Evolutionary conservation across 2,113 vertebrate species (phyloP).

Genomic region (Micromys minutus): DNA sequence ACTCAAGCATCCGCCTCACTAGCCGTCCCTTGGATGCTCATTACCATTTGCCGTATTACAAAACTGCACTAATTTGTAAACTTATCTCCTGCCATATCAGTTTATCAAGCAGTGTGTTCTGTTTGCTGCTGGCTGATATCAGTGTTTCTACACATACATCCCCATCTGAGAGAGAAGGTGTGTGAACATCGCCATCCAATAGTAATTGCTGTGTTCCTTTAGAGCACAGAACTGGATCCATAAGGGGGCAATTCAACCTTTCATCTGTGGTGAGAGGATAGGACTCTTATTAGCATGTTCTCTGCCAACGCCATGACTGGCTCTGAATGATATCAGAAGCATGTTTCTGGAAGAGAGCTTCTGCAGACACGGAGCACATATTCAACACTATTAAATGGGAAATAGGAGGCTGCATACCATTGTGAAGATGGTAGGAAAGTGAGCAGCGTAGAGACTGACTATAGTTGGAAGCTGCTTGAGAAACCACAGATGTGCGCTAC

Average conservation of each 20-base stretch:
- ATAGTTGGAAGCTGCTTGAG: not conserved
- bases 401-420: not conserved
- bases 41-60: slow-evolving; percentile 3
- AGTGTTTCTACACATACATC: not conserved
- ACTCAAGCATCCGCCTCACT: not conserved
- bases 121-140: not conserved
- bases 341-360: not conserved
- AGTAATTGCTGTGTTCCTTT: not conserved
- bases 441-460: not conserved
- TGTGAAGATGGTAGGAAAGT: not conserved
- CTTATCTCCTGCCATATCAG: not conserved
- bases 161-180: not conserved
- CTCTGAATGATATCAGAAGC: not conserved
- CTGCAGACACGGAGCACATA: not conserved
- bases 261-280: not conserved
- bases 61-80: slow-evolving; percentile 4
- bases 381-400: not conserved
- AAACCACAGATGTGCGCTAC: not conserved
- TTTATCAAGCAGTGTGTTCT: not conserved
- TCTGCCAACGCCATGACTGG: not conserved
- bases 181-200: not conserved
- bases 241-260: not conserved
- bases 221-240: not conserved
- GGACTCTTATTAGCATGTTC: not conserved
- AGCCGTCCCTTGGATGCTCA: not conserved